Conservation (phyloP, 2,888 invertebrate species). For the Cosmopolites sordidus region DNA sequence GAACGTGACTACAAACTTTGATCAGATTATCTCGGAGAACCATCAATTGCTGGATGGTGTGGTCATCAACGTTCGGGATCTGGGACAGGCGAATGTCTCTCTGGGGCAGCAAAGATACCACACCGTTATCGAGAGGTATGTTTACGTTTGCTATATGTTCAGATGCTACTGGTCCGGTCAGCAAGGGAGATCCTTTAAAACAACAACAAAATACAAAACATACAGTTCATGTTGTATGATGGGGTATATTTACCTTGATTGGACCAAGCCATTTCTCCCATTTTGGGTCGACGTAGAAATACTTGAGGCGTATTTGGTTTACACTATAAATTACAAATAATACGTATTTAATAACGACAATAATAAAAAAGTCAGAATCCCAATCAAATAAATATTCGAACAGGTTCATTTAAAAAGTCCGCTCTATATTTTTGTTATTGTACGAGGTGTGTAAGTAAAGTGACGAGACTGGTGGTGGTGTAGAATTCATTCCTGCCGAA, state of each 20-base stretch:
- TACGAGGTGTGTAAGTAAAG: too few species aligned
- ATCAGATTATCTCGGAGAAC: conserved; percentile 32
- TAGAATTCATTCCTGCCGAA: too few species aligned
- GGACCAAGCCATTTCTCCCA: conserved; percentile 64
- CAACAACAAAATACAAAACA: background rate
- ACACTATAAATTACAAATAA: conserved; percentile 41
- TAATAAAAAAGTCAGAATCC: too few species aligned
- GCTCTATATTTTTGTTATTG: too few species aligned
- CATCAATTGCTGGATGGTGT: conserved; percentile 50
- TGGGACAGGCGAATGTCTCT: conserved; percentile 47
- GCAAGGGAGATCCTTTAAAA: conserved; percentile 52
- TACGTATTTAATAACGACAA: background rate
- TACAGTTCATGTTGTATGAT: background rate
- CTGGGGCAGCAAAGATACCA: conserved; percentile 60
- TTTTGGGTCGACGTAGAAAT: conserved; percentile 57
- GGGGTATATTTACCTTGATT: conserved; percentile 52
- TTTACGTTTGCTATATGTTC: conserved; percentile 62
- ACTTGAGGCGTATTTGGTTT: conserved; percentile 60
- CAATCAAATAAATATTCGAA: too few species aligned
- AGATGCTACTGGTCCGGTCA: conserved; percentile 51
- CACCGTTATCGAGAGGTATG: conserved; percentile 61
- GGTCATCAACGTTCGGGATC: conserved; percentile 46
- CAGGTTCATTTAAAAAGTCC: too few species aligned
- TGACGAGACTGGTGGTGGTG: too few species aligned
- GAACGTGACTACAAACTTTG: conserved; percentile 13